phyloP scores from a whole-genome alignment of 2,888 invertebrate species.

The Pharmacophagus antenor region DNA sequence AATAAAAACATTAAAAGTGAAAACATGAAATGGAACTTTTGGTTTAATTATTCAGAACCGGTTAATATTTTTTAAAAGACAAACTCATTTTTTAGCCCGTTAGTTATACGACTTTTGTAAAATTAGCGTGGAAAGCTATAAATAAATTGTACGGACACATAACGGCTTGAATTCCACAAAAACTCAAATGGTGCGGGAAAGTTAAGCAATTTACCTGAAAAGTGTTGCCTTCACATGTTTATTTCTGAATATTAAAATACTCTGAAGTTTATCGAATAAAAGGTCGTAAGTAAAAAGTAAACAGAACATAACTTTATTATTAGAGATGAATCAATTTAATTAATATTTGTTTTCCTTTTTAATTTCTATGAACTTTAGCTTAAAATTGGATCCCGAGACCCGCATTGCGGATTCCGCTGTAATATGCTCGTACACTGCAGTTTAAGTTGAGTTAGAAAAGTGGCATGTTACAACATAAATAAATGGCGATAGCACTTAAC shows the following conservation, averaged over 20 bases:
- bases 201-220: conserved; percentile 23
- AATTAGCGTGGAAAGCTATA: background rate
- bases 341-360: background rate
- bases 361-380: background rate
- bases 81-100: background rate
- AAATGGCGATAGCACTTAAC: conserved; percentile 31
- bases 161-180: conserved; percentile 19
- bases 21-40: too few species aligned
- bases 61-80: background rate
- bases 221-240: conserved; percentile 4
- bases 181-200: conserved; percentile 12
- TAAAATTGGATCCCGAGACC: background rate
- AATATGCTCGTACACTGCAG: background rate
- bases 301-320: too few species aligned
- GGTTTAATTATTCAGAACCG: too few species aligned
- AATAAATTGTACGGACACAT: conserved; percentile 17
- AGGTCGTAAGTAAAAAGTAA: too few species aligned
- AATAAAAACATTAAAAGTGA: too few species aligned
- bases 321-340: background rate
- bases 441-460: background rate
- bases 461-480: conserved; percentile 14
- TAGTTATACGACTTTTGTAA: background rate
- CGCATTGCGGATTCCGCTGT: background rate
- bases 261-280: too few species aligned
- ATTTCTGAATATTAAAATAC: conserved; percentile 13